Base-by-base conservation (phyloP, 2,888 invertebrate genomes). In the Nomada goodeniana region DNA sequence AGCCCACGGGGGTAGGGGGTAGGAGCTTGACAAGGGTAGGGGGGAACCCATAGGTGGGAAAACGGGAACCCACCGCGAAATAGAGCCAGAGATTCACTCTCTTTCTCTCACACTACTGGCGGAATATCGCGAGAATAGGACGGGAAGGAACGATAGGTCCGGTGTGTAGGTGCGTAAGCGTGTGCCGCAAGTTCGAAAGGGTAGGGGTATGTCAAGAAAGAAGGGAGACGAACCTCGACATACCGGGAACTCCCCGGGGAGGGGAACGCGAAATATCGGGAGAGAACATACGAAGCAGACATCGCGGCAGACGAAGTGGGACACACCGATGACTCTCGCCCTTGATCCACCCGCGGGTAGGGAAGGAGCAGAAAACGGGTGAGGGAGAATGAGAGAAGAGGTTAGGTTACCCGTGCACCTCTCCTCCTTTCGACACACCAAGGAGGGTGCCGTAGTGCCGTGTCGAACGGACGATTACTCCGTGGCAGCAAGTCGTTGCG, bases 121-220 rank as follows among this genome's bases (percentile, higher is more conserved):
- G 61, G 79, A 76, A 75, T 65, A 80, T 75, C 82, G 83, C 78
- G 83, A 82, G 89, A 85, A 89, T 77, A 85, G 86, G 82, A 86
- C 75, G 89, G 87, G 84, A 88, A 87, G 90, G 89, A 87, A 90
- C 89, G 86, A 84, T 82, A 79, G 79, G 67, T 67, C 64, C 69
- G 57, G 69, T 61, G 76, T 73, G 60, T 69, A 68, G 55, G 76
- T 80, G 82, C 64, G 71, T 71, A 68, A 76, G 70, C 61, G 76
- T 68, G 83, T 78, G 63, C 59, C 67, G 80, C 82, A 67, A 80
- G 78, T 83, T 68, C 80, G 63, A 82, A 83, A 80, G 88, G 92
- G 91, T 91, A 91, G 91, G 91, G 92, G 91, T 85, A 90, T 83
- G 86, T 87, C 91, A 91, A 91, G 91, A 91, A 91, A 91, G 91